A percentile compares a stretch with the other conserved stretches of the same genome.
Conservation (phyloP, 2,888 invertebrate genomes). For the Hoplodrina ambigua region DNA sequence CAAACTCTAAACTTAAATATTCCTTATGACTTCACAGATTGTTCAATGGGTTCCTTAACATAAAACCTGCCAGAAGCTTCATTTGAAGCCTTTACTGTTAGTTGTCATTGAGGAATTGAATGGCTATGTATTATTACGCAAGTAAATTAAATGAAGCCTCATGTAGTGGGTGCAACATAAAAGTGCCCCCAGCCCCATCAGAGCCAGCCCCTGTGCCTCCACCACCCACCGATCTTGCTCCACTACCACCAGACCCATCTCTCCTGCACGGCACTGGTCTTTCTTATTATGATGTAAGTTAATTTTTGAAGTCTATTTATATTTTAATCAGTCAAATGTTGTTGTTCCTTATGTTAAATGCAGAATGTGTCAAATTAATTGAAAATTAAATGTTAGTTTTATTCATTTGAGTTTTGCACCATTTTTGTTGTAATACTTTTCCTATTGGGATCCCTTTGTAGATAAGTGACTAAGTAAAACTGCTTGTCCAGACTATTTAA, state of each 20-base stretch:
- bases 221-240: slow-evolving; percentile 79
- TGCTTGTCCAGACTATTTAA: neutral
- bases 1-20: neutral
- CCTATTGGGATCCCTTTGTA: neutral
- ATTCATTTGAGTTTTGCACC: neutral
- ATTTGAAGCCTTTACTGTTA: slow-evolving; percentile 69
- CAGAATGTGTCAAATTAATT: neutral
- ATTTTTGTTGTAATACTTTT: neutral
- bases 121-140: slow-evolving; percentile 93
- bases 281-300: slow-evolving; percentile 87
- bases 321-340: neutral
- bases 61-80: slow-evolving; percentile 70
- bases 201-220: slow-evolving; percentile 80
- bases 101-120: slow-evolving; percentile 81
- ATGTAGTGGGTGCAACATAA: slow-evolving; percentile 90
- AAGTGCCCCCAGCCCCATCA: slow-evolving; percentile 82
- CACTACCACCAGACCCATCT: slow-evolving; percentile 79
- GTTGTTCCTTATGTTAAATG: slow-evolving; percentile 4
- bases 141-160: slow-evolving; percentile 92
- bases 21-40: slow-evolving; percentile 63
- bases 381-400: neutral
- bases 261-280: slow-evolving; percentile 83
- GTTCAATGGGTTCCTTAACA: slow-evolving; percentile 74
- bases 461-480: neutral
- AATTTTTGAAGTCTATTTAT: slow-evolving; percentile 5